These are phyloP conservation scores for Drosophila longiperda DNA, from an alignment of 2,888 invertebrate species.

Conservation along the genomic window DNA sequence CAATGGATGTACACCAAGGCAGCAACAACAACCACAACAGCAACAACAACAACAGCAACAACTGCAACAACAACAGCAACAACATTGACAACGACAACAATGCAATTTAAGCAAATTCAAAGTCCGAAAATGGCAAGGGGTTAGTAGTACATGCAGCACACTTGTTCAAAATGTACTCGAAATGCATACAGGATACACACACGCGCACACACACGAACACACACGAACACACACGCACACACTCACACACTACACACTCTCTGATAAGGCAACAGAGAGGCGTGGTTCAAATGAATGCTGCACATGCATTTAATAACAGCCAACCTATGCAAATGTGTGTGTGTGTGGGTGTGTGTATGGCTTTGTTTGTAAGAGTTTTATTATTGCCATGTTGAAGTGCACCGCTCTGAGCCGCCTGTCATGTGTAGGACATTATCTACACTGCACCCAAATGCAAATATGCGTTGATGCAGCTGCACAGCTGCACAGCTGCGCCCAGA, in stretches of 20 bases:
- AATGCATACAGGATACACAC: slow-evolving; percentile 54
- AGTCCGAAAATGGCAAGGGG: slow-evolving; percentile 70
- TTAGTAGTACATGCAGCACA: slow-evolving; percentile 64
- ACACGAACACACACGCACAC: slow-evolving; percentile 3
- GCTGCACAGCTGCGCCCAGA: slow-evolving; percentile 13
- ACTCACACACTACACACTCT: slow-evolving; percentile 12
- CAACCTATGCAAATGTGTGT: slow-evolving; percentile 18
- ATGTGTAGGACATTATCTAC: slow-evolving; percentile 43
- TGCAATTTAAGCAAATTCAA: slow-evolving; percentile 75
- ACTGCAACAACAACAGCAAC: slow-evolving; percentile 21
- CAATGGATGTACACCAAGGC: slow-evolving; percentile 32
- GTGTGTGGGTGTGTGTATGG: slow-evolving; percentile 7
- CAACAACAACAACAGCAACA: slow-evolving; percentile 6
- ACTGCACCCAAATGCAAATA: slow-evolving; percentile 38
- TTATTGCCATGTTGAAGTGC: slow-evolving; percentile 45
- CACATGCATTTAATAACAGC: slow-evolving; percentile 73
- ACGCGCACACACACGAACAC: slow-evolving; percentile 8
- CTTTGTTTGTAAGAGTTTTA: slow-evolving; percentile 23
- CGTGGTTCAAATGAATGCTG: slow-evolving; percentile 27
- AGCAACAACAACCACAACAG: not conserved
- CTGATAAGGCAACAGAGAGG: slow-evolving; percentile 14
- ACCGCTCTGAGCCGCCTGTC: slow-evolving; percentile 24
- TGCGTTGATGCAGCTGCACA: slow-evolving; percentile 24
- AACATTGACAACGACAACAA: slow-evolving; percentile 60
- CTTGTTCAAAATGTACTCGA: slow-evolving; percentile 58